These are phyloP conservation scores for Orius insidiosus DNA, from an alignment of 1,140 invertebrate species.

Conservation along the genomic window DNA sequence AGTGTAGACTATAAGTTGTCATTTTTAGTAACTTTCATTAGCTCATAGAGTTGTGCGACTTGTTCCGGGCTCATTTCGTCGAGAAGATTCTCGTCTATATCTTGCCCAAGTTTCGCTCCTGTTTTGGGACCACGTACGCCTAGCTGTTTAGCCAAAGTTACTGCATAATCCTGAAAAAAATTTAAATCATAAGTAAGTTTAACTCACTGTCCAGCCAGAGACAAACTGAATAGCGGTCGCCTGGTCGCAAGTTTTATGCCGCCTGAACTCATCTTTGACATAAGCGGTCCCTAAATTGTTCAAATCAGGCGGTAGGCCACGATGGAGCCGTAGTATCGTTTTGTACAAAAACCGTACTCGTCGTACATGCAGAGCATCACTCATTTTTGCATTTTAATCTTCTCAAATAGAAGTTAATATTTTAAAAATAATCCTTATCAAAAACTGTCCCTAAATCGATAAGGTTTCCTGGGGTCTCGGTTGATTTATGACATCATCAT, in stretches of 20 bases:
- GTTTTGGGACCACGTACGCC: constrained; percentile 38
- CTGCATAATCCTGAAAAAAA: constrained; percentile 49
- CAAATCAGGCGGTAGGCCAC: constrained; percentile 59
- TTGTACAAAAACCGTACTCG: constrained; percentile 69
- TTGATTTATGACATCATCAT: too few relatives aligned
- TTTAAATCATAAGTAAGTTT: neutral
- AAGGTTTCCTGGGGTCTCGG: too few relatives aligned
- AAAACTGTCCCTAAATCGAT: too few relatives aligned
- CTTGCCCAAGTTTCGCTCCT: constrained; percentile 36
- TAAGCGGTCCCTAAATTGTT: constrained; percentile 65
- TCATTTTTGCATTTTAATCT: constrained; percentile 2
- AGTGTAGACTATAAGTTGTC: neutral
- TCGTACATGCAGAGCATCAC: constrained; percentile 35
- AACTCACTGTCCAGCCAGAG: constrained; percentile 73
- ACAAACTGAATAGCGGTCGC: constrained; percentile 62
- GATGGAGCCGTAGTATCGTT: constrained; percentile 66
- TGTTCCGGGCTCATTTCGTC: constrained; percentile 64
- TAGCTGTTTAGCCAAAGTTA: constrained; percentile 51
- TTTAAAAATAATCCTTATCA: too few relatives aligned
- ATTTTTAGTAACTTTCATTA: constrained; percentile 47
- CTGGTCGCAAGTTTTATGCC: constrained; percentile 60
- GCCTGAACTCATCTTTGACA: constrained; percentile 71
- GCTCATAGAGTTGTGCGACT: constrained; percentile 61
- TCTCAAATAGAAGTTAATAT: too few relatives aligned
- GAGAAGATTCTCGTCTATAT: constrained; percentile 40